These are phyloP conservation scores for Hydraecia micacea DNA, from an alignment of 2,888 invertebrate species.

Conservation along the genomic window DNA sequence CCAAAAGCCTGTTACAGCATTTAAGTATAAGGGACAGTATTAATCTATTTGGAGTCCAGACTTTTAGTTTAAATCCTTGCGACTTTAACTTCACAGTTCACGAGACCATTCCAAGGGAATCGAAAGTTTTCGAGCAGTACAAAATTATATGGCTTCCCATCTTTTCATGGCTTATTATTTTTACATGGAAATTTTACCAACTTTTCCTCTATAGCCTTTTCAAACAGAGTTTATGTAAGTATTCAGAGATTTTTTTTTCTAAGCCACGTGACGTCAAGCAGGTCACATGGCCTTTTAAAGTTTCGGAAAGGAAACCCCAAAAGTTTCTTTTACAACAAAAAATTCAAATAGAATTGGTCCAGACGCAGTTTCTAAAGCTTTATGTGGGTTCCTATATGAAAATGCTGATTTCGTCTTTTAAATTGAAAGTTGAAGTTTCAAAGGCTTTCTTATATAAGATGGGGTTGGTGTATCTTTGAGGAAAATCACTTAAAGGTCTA, in stretches of 20 bases:
- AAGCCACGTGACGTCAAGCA: conserved; percentile 59
- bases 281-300: conserved; percentile 53
- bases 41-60: conserved; percentile 43
- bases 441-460: conserved; percentile 55
- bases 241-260: conserved; percentile 13
- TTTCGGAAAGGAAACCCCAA: conserved; percentile 30
- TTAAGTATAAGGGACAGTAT: conserved; percentile 9
- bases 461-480: conserved; percentile 16
- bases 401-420: conserved; percentile 37
- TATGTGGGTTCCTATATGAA: conserved; percentile 12
- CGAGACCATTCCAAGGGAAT: conserved; percentile 17
- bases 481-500: conserved; percentile 4
- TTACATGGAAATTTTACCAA: conserved; percentile 30
- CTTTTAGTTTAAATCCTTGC: conserved; percentile 14
- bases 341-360: conserved; percentile 52
- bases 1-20: conserved; percentile 16
- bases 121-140: conserved; percentile 6
- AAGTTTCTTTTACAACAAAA: conserved; percentile 18
- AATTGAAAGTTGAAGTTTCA: conserved; percentile 36
- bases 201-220: conserved; percentile 9
- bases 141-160: conserved; percentile 13
- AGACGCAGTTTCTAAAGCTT: conserved; percentile 30
- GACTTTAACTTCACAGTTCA: conserved; percentile 24
- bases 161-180: conserved; percentile 50
- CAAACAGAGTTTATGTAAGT: conserved; percentile 46